Evolutionary conservation across 2,113 vertebrate species (phyloP).

Genomic region (Columba janthina): DNA sequence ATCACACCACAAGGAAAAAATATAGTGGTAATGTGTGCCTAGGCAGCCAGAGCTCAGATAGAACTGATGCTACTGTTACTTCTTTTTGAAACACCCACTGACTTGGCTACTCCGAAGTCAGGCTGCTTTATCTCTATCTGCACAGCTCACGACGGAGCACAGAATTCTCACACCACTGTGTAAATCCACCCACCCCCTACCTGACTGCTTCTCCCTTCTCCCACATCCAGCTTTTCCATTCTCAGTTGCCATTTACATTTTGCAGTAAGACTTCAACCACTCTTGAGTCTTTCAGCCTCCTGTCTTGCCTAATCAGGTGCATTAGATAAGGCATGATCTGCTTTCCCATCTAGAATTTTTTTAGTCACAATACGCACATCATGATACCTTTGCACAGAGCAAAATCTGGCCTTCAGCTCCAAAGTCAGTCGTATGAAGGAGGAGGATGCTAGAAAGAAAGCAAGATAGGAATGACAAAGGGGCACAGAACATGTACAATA

Average conservation of each 20-base stretch:
- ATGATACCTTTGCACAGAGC: conserved; percentile 83
- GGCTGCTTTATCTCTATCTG: not conserved
- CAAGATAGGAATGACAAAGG: not conserved
- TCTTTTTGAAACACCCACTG: not conserved
- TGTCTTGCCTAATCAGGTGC: not conserved
- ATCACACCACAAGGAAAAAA: not conserved
- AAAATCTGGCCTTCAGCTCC: conserved; percentile 88
- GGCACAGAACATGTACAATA: not conserved
- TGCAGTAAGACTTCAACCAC: not conserved
- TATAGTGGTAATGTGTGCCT: not conserved
- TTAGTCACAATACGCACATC: not conserved
- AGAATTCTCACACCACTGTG: not conserved
- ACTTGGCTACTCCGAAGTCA: not conserved
- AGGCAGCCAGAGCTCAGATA: not conserved
- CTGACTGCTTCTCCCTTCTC: not conserved
- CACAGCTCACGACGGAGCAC: fast-evolving
- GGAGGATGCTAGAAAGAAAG: conserved; percentile 80
- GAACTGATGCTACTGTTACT: not conserved
- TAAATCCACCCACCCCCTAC: not conserved
- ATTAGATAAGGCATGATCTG: not conserved
- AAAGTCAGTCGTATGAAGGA: conserved; percentile 87
- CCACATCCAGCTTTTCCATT: not conserved
- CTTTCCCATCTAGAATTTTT: not conserved
- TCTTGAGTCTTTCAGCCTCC: not conserved
- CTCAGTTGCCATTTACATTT: not conserved